These are phyloP conservation scores for Sebastes goodei DNA, from an alignment of 2,797 vertebrate genomes.

Conservation along the genomic window DNA sequence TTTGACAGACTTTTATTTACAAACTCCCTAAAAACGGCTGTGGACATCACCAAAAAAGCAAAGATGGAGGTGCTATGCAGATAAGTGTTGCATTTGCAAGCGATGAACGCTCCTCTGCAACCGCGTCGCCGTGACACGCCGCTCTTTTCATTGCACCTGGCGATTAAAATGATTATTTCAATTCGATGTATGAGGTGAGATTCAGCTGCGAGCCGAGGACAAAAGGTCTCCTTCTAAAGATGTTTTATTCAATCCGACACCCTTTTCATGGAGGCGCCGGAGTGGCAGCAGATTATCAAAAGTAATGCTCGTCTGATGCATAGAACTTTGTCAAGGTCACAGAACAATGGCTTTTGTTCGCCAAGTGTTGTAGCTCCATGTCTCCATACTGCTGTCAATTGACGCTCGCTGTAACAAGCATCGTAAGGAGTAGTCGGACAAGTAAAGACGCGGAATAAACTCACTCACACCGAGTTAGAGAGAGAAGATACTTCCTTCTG, in stretches of 20 bases:
- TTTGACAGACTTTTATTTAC: too few relatives aligned
- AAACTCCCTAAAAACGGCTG: not conserved
- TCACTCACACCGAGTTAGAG: not conserved
- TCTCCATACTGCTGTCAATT: slow-evolving; percentile 13
- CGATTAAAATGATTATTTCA: slow-evolving; percentile 10
- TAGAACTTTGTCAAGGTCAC: slow-evolving; percentile 6
- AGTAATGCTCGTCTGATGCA: not conserved
- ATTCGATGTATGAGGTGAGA: not conserved
- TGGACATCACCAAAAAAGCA: not conserved
- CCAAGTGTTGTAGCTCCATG: not conserved
- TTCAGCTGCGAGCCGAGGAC: not conserved
- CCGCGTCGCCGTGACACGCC: not conserved
- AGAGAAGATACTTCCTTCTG: not conserved
- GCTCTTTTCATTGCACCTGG: not conserved
- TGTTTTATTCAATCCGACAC: slow-evolving; percentile 34
- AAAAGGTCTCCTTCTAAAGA: not conserved
- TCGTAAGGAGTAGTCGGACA: not conserved
- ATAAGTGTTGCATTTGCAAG: not conserved
- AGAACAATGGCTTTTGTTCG: slow-evolving; percentile 6
- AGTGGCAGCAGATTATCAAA: slow-evolving; percentile 19
- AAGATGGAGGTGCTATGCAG: too few relatives aligned
- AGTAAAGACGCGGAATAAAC: slow-evolving; percentile 11
- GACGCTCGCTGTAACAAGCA: not conserved
- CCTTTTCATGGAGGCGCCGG: not conserved
- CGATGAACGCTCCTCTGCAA: not conserved